Evolutionary conservation across 2,113 vertebrate genomes (phyloP).

Genomic region (Malurus melanocephalus): DNA sequence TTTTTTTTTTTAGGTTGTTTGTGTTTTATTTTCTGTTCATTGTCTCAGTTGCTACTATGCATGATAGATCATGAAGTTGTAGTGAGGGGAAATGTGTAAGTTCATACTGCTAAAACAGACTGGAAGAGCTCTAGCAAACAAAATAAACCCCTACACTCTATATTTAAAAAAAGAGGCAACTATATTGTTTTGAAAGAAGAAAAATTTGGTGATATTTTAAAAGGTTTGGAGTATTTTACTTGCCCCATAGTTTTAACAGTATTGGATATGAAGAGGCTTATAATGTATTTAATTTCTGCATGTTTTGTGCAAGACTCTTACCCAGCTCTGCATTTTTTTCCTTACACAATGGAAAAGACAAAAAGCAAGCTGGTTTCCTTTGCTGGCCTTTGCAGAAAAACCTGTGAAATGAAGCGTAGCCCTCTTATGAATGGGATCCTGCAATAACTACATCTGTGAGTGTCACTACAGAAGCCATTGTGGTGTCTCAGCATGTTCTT

Average conservation of each 20-base stretch:
- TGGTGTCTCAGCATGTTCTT: not conserved
- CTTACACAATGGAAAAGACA: not conserved
- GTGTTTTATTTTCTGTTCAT: not conserved
- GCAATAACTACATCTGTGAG: not conserved
- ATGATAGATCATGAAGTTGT: not conserved
- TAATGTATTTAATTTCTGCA: not conserved
- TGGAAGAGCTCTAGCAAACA: not conserved
- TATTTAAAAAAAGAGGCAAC: not conserved
- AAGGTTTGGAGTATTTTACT: not conserved
- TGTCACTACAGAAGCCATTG: not conserved
- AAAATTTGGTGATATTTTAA: not conserved
- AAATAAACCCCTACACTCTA: not conserved
- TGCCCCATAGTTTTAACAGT: not conserved
- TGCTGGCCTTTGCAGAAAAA: not conserved
- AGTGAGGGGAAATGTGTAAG: not conserved
- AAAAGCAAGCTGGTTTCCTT: not conserved
- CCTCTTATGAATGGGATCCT: not conserved
- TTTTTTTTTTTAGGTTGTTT: no score
- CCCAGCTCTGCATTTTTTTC: not conserved
- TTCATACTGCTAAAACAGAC: not conserved
- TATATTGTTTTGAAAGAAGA: not conserved
- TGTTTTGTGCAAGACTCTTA: not conserved
- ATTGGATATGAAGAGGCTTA: not conserved
- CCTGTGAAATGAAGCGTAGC: not conserved
- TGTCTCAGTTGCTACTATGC: not conserved